Evolutionary conservation across 1,140 invertebrate species (phyloP).

Genomic region (Melipona quadrifasciata): DNA sequence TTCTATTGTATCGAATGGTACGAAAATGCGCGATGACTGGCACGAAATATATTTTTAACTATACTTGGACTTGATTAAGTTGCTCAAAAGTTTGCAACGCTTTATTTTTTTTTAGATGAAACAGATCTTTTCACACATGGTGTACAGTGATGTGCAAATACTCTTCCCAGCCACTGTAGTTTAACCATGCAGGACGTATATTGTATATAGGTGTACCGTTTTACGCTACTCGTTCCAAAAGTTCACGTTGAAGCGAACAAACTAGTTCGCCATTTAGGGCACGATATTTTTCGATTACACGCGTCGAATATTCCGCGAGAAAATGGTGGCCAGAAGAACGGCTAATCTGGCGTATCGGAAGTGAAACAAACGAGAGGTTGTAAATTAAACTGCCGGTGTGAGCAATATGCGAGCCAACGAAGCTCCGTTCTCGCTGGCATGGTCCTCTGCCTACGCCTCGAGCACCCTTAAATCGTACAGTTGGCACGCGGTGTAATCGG

Average conservation of each 20-base stretch:
- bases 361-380: not conserved
- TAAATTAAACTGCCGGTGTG: conserved; percentile 32
- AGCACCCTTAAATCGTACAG: conserved; percentile 65
- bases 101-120: too few species aligned
- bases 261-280: not conserved
- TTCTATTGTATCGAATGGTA: too few species aligned
- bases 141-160: too few species aligned
- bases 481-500: conserved; percentile 79
- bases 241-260: not conserved
- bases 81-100: too few species aligned
- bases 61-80: too few species aligned
- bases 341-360: conserved; percentile 3
- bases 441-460: conserved; percentile 21
- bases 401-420: conserved; percentile 50
- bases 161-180: too few species aligned
- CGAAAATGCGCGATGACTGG: too few species aligned
- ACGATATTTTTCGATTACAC: not conserved
- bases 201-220: too few species aligned
- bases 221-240: too few species aligned
- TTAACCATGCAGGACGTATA: too few species aligned
- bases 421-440: conserved; percentile 55
- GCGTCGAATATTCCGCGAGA: not conserved
- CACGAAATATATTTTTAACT: too few species aligned
- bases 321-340: not conserved
- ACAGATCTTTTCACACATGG: too few species aligned